A percentile compares a stretch with the other conserved stretches of the same genome.
phyloP scores from a whole-genome alignment of 2,888 invertebrate species.

The Drosophila prolongata region DNA sequence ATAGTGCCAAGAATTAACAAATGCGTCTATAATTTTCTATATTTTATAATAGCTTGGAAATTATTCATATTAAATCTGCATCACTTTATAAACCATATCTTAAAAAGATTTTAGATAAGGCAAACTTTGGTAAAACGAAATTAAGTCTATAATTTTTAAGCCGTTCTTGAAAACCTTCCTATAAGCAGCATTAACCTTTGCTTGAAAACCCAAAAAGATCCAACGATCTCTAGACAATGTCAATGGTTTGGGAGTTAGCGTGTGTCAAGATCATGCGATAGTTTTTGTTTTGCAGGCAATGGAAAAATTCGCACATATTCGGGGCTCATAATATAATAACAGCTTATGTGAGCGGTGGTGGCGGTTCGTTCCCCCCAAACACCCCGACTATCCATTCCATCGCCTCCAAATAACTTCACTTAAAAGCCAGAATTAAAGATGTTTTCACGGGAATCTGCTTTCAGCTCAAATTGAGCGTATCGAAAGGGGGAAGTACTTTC shows the following conservation, averaged over 20 bases:
- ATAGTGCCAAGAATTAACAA: no score
- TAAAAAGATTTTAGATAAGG: no score
- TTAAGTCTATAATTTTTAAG: no score
- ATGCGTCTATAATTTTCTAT: no score
- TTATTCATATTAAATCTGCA: no score
- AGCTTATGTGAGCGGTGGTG: constrained; percentile 4
- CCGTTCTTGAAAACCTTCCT: not conserved
- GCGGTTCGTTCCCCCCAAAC: not conserved
- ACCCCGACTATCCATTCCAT: constrained; percentile 1
- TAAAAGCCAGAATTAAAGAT: constrained; percentile 36
- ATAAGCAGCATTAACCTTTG: not conserved
- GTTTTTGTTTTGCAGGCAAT: constrained; percentile 2
- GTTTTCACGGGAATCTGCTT: constrained; percentile 65
- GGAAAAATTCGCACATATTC: constrained; percentile 33
- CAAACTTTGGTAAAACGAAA: no score
- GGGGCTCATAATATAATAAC: constrained; percentile 11
- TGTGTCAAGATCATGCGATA: constrained; percentile 45
- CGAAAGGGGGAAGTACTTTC: constrained; percentile 31
- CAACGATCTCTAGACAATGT: constrained; percentile 21
- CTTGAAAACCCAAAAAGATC: constrained; percentile 15
- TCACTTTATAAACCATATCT: no score
- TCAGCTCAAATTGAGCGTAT: constrained; percentile 63
- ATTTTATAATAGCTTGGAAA: no score
- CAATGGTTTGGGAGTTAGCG: constrained; percentile 30
- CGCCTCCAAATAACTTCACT: constrained; percentile 28